Base-by-base conservation (phyloP, 2,888 invertebrate genomes). In the Deilephila elpenor region DNA sequence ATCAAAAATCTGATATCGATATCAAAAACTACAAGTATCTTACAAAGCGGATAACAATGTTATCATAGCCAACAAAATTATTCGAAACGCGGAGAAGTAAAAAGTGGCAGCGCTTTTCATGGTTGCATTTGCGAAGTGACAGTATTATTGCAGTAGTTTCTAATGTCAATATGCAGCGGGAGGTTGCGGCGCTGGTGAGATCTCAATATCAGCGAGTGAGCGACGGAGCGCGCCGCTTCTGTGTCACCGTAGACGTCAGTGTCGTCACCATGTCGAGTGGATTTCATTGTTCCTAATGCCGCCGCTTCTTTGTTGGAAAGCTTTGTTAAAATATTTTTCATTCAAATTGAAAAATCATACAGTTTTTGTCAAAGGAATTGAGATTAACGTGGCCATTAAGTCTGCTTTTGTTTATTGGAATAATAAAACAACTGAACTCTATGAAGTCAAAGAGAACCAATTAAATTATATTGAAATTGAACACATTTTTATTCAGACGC, bases 221-320 rank as follows among this genome's bases (percentile, higher is more conserved):
- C 75, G 53, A 32, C 75, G 76, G 74, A 75, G 70, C 77, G 78
- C 74, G 80, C 78, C 61, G 62, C 44, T 75, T 74, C 72, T 71
- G 67, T 71, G 72, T 70, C 72, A 37, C 70, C 72, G n/a, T 61
- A 29, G 29, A 17, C 72, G 61, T 72, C 74, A 72, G 11, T 59
- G 74, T 71, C 76, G 78, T 78, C 75, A 75, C 74, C 53, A 74
- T 75, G 79, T 84, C 84, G 81, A 87, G 84, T 85, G 86, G 84
- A 84, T 86, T 88, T 87, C 86, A 86, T 88, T 88, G 88, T 87
- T 88, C 84, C 80, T 80, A 82, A 85, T 82, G 78, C 77, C 75
- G 51, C 44, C 34, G 62, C 34, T 32, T 37, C 44, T 67, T 25
- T 67, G 67, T 44, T 20, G 67, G 59, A 75, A 74, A 71, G 73